Evolutionary conservation across 2,797 vertebrate genomes (phyloP).

Genomic region (Melanotaenia parkinsoni): DNA sequence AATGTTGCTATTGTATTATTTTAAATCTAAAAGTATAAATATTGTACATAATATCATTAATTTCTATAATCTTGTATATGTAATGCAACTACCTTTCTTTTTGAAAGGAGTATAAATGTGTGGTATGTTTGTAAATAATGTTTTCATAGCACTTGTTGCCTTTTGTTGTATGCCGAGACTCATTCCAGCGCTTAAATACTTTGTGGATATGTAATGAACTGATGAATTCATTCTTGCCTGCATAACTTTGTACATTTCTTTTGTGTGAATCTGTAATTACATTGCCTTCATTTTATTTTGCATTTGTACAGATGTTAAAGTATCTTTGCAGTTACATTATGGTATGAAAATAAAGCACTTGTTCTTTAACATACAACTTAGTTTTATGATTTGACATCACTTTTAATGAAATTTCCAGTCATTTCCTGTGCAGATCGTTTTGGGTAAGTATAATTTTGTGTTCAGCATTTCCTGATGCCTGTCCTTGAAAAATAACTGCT

Average conservation of each 20-base stretch:
- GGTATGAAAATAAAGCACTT: slow-evolving; percentile 98
- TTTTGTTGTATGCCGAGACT: slow-evolving; percentile 85
- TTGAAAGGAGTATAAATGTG: slow-evolving; percentile 92
- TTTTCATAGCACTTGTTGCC: slow-evolving; percentile 91
- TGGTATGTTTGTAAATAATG: slow-evolving; percentile 89
- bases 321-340: slow-evolving; percentile 96
- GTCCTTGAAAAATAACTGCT: slow-evolving; percentile 63
- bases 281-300: slow-evolving; percentile 82
- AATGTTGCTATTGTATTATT: slow-evolving; percentile 82
- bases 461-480: slow-evolving; percentile 19
- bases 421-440: neutral
- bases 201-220: slow-evolving; percentile 89
- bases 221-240: slow-evolving; percentile 87
- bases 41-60: slow-evolving; percentile 86
- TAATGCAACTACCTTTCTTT: slow-evolving; percentile 98
- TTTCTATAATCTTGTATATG: slow-evolving; percentile 92
- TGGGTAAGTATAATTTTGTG: neutral
- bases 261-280: slow-evolving; percentile 87
- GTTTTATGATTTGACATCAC: slow-evolving; percentile 16
- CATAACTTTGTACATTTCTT: slow-evolving; percentile 92
- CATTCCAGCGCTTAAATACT: slow-evolving; percentile 87
- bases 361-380: slow-evolving; percentile 78
- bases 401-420: neutral
- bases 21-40: slow-evolving; percentile 85
- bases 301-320: slow-evolving; percentile 99